Base-by-base conservation (phyloP, 2,888 invertebrate genomes). In the Drosophila atripex region DNA sequence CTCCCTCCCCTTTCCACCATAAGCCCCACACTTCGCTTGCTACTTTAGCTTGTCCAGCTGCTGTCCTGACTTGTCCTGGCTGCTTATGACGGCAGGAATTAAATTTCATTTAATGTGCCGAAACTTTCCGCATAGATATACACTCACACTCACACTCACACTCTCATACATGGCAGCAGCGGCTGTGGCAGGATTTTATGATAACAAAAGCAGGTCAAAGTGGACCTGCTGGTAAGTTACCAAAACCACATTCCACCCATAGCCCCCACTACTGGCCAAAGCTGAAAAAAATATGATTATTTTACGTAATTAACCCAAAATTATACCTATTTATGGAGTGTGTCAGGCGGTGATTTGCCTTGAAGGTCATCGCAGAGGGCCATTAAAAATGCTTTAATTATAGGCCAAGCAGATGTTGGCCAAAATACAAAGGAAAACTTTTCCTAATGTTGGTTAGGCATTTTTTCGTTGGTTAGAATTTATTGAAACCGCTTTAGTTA, bases 51-150 rank as follows among this genome's bases (percentile, higher is more conserved):
- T 75, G 84, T 86, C 87, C 87, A 77, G 78, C 71, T 71, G 55
- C 74, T 73, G 72, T 66, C 46, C 69, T 41, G 72, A 32, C 60
- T 56, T 55, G 54, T 57, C 50, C 47, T 56, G 71, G 43, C 82
- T 87, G 87, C 85, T 80, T 80, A 86, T 80, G 86, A 76, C 72
- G 86, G 83, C 87, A 71, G 78, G 88, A 87, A 87, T 82, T 82
- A 82, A 87, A 87, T 82, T 82, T 82, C 88, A 85, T 82, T 82
- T 82, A 82, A 82, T 82, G 86, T 85, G 82, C 72, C 87, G 75
- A 80, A 80, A 80, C 76, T 80, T 85, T 80, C 47, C 68, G 49
- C 84, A 80, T 71, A 82, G 82, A 77, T 74, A 71, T 61, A 73
- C 64, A 45, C 56, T 49, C 54, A 73, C 64, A 45, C 56, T 49